Percentiles rank a stretch among this genome's conserved stretches.
phyloP scores from a whole-genome alignment of 1,140 invertebrate species.

The Campoletis sonorensis region DNA sequence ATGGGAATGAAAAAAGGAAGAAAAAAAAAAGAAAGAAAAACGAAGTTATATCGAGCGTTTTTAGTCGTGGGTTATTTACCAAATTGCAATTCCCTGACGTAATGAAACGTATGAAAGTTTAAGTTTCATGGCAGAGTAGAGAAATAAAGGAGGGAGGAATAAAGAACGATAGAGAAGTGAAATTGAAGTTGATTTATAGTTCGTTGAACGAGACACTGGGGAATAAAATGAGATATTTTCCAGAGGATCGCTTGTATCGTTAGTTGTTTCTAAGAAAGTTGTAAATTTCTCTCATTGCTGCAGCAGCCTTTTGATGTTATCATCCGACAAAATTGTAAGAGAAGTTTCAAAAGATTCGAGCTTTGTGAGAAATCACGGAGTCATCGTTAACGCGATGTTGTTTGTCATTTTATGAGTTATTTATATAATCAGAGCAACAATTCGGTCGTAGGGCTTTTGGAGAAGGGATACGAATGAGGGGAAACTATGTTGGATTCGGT shows the following conservation, averaged over 20 bases:
- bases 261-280: too few relatives aligned
- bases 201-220: too few relatives aligned
- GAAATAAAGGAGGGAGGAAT: not conserved
- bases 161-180: not conserved
- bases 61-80: too few relatives aligned
- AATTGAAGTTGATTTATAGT: not conserved
- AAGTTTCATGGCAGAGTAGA: not conserved
- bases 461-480: not conserved
- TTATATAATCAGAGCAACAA: not conserved
- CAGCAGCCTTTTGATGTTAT: too few relatives aligned
- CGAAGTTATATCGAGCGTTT: not conserved
- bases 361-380: too few relatives aligned
- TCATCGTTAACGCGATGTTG: too few relatives aligned
- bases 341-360: too few relatives aligned
- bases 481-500: not conserved
- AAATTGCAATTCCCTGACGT: not conserved
- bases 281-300: too few relatives aligned
- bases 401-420: not conserved
- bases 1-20: too few relatives aligned
- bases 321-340: too few relatives aligned
- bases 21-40: not conserved
- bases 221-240: too few relatives aligned
- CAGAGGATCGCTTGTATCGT: too few relatives aligned
- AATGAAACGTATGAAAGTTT: not conserved
- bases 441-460: not conserved